phyloP scores from a whole-genome alignment of 2,888 invertebrate genomes.

The Heterodera filipjevi region DNA sequence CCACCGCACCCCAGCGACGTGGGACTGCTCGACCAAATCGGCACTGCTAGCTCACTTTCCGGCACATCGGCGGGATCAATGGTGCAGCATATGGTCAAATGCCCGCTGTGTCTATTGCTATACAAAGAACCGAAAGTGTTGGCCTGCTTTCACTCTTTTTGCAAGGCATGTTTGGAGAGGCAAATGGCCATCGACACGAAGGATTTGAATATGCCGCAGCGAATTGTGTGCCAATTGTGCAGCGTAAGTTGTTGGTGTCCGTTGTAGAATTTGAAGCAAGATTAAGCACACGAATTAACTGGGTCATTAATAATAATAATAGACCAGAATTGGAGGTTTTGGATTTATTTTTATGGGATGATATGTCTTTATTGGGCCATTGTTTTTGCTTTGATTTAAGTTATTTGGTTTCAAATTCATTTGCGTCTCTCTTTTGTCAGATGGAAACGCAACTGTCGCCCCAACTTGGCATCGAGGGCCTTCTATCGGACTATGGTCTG shows the following conservation, averaged over 20 bases:
- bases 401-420: too few relatives aligned
- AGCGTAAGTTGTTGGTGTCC: conserved; percentile 14
- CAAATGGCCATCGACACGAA: conserved; percentile 38
- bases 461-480: conserved; percentile 73
- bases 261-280: too few relatives aligned
- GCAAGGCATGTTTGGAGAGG: conserved; percentile 80
- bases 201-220: conserved; percentile 12
- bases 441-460: conserved; percentile 66
- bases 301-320: too few relatives aligned
- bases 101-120: conserved; percentile 70
- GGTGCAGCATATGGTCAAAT: conserved; percentile 40
- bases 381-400: background rate
- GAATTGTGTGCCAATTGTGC: conserved; percentile 24
- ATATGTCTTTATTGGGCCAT: too few relatives aligned
- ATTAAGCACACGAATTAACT: too few relatives aligned
- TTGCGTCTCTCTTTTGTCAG: conserved; percentile 31
- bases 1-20: conserved; percentile 23
- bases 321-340: too few relatives aligned
- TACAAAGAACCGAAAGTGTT: conserved; percentile 78
- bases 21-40: conserved; percentile 21
- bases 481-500: conserved; percentile 75
- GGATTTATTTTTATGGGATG: conserved; percentile 72
- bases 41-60: conserved; percentile 1
- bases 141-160: conserved; percentile 82
- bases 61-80: conserved; percentile 14